Conservation (phyloP, 2,888 invertebrate genomes). For the Morpho deidamia region DNA sequence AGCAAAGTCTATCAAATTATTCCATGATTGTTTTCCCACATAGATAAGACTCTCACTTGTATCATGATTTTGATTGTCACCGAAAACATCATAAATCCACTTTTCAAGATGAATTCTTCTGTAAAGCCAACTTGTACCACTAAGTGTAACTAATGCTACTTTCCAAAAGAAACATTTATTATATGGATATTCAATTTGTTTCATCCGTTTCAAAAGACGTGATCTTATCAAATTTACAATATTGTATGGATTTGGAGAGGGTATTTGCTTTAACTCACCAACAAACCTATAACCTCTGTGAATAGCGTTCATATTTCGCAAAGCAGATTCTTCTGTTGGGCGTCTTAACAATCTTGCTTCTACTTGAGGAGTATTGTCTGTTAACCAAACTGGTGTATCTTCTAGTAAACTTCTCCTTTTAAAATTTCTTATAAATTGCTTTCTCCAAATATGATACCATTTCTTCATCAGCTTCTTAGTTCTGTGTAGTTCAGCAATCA, state of each 20-base stretch:
- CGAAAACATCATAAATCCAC: conserved; percentile 65
- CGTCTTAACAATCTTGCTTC: conserved; percentile 50
- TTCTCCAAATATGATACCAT: conserved; percentile 60
- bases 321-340: conserved; percentile 44
- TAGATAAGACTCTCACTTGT: conserved; percentile 52
- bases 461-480: conserved; percentile 53
- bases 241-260: conserved; percentile 52
- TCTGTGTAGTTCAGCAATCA: conserved; percentile 55
- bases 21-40: conserved; percentile 65
- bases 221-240: conserved; percentile 68
- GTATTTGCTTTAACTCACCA: conserved; percentile 49
- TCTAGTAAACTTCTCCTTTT: conserved; percentile 56
- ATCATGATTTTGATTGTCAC: conserved; percentile 54
- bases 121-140: conserved; percentile 57
- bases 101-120: conserved; percentile 65
- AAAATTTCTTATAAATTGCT: conserved; percentile 47
- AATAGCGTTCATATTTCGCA: conserved; percentile 60
- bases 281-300: conserved; percentile 60
- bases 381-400: conserved; percentile 67
- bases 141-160: conserved; percentile 78
- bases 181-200: conserved; percentile 63
- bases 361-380: conserved; percentile 51
- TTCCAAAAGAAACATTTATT: conserved; percentile 79
- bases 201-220: conserved; percentile 64
- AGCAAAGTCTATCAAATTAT: conserved; percentile 66